phyloP scores from a whole-genome alignment of 2,113 vertebrate genomes.

The Sapayoa aenigma region DNA sequence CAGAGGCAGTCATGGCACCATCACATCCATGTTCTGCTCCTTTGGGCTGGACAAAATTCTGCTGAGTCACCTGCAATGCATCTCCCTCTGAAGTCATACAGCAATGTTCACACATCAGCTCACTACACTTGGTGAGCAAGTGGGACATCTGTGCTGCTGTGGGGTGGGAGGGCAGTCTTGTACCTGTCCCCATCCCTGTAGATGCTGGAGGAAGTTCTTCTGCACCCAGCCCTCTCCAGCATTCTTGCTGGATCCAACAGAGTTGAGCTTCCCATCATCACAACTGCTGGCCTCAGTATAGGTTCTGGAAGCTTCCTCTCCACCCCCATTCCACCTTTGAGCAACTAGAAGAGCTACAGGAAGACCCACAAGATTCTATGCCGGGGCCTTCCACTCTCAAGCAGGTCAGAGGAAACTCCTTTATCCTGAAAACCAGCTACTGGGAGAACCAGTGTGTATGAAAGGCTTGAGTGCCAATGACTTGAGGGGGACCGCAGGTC shows the following conservation, averaged over 20 bases:
- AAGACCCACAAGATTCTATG: background rate
- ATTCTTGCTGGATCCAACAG: background rate
- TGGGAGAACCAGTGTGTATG: too few species aligned
- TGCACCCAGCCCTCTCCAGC: background rate
- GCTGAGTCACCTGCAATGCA: background rate
- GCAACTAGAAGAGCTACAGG: background rate
- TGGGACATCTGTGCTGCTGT: too few species aligned
- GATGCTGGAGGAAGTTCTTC: background rate
- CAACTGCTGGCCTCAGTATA: background rate
- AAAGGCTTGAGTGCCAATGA: too few species aligned
- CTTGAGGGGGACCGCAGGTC: background rate
- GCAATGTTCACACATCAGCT: background rate
- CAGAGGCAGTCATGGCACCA: background rate
- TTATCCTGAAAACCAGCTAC: background rate
- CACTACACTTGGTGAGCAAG: background rate
- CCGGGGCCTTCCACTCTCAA: background rate
- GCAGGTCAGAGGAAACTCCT: background rate
- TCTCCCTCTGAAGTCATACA: background rate
- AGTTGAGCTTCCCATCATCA: too few species aligned
- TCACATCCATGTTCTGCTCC: background rate
- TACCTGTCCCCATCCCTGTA: background rate
- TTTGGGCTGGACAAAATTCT: background rate
- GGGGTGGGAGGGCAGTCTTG: background rate
- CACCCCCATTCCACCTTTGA: background rate
- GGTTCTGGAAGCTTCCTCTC: background rate